phyloP scores from a whole-genome alignment of 92 coral and sea anemone species.

The Parazoanthus darwini region DNA sequence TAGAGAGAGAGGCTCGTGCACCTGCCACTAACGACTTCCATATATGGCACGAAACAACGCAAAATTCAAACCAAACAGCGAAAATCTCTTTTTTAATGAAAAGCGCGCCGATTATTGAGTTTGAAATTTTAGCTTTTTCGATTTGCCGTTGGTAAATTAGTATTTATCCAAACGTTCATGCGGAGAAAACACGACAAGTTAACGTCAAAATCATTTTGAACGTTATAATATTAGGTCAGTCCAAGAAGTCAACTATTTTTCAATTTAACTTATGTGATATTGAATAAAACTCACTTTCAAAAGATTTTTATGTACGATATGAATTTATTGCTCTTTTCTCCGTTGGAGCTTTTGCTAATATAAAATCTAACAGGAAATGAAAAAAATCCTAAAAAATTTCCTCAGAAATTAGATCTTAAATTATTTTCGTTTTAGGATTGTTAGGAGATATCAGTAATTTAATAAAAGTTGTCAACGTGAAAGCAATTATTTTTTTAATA shows the following conservation, averaged over 20 bases:
- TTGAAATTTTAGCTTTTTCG: background rate
- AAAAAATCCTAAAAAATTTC: background rate
- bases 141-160: background rate
- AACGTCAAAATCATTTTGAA: constrained; percentile 25
- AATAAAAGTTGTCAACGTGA: constrained; percentile 37
- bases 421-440: constrained; percentile 42
- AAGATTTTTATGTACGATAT: constrained; percentile 25
- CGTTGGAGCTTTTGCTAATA: constrained; percentile 39
- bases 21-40: constrained; percentile 18
- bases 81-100: constrained; percentile 13
- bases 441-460: constrained; percentile 28
- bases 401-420: constrained; percentile 36
- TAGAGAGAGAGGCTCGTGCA: constrained; percentile 27
- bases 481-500: constrained; percentile 29
- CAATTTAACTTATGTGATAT: constrained; percentile 18
- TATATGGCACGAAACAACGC: constrained; percentile 18
- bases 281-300: constrained; percentile 12
- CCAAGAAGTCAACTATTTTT: background rate
- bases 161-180: constrained; percentile 21
- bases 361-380: constrained; percentile 37
- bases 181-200: constrained; percentile 26
- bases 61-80: background rate
- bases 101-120: background rate
- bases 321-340: constrained; percentile 49
- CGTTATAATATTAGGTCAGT: constrained; percentile 15